Evolutionary conservation across 2,113 vertebrate species (phyloP).

Genomic region (Hoplias malabaricus): DNA sequence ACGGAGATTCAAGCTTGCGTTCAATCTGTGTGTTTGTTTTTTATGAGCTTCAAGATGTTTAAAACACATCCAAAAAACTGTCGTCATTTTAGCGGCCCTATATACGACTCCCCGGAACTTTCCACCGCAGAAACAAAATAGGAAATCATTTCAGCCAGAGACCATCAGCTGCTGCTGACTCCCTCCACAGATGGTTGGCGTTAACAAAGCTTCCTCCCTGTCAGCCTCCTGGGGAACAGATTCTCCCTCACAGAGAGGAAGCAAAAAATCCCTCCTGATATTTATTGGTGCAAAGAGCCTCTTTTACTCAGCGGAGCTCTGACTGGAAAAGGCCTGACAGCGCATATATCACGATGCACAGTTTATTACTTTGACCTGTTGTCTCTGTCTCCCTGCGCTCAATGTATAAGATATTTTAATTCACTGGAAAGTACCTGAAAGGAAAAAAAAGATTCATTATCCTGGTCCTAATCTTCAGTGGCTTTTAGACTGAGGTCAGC

Average conservation of each 20-base stretch:
- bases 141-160: constrained; percentile 40
- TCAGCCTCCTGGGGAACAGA: constrained; percentile 35
- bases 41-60: constrained; percentile 43
- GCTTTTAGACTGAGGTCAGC: constrained; percentile 5
- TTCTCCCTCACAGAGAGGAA: constrained; percentile 35
- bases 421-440: constrained; percentile 7
- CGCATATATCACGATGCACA: constrained; percentile 32
- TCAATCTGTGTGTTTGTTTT: constrained; percentile 35
- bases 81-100: constrained; percentile 39
- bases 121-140: constrained; percentile 39
- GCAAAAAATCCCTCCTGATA: constrained; percentile 35
- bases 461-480: neutral
- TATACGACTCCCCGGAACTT: constrained; percentile 32
- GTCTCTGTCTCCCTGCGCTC: constrained; percentile 11
- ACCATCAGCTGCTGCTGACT: constrained; percentile 30
- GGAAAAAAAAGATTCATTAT: neutral
- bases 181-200: constrained; percentile 52
- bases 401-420: constrained; percentile 17
- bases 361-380: constrained; percentile 32
- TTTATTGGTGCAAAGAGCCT: constrained; percentile 49
- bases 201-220: constrained; percentile 46
- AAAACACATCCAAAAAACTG: constrained; percentile 21
- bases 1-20: constrained; percentile 31
- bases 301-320: neutral
- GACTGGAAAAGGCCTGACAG: constrained; percentile 33